Evolutionary conservation across 2,797 vertebrate species (phyloP), one percentile per base, ranked within the genome.

Genomic region (Paratrypauchen microcephalus): DNA sequence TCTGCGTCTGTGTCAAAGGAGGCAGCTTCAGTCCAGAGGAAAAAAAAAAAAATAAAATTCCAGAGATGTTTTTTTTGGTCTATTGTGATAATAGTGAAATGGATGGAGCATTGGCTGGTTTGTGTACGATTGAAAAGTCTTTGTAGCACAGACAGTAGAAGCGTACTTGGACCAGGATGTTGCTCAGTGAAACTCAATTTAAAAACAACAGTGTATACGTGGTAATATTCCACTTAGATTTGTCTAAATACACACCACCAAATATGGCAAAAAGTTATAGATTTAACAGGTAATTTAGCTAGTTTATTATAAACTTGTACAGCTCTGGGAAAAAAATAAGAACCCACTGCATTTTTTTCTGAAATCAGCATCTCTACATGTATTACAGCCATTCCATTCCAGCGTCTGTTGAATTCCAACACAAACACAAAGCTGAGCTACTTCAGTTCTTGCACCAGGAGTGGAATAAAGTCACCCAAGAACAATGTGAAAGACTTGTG

Each of bases 51-150:
- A 13, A 13, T 15, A 68, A 39, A 45, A 77, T 60, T 21, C 18
- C 32, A 41, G 36, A 9, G 8, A 6, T 9, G 8, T 60, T 84
- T 81, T 84, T 81, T 88, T 90, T 86, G 86, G 88, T 90, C 81
- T 66, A 19, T 75, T 23, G 79, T 65, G 79, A 68, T 62, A 70
- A 77, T 60, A 76, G 26, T 58, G 21, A 76, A 71, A 75, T 69
- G 69, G 77, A 86, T 68, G 79, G 73, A 85, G 74, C 21, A 58
- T 66, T 56, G 80, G 72, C 82, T 83, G 82, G 71, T 79, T 83
- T 84, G 65, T 72, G 67, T 72, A 78, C 72, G 24, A 7, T 57
- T n/a, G 71, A 60, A 79, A 47, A 64, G 21, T 64, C 21, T 47
- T 64, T 64, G 62, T 19, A n/a, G 11, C 18, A n/a, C 21, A 65